Base-by-base conservation (phyloP, 2,113 vertebrate species). In the Hyaena hyaena region DNA sequence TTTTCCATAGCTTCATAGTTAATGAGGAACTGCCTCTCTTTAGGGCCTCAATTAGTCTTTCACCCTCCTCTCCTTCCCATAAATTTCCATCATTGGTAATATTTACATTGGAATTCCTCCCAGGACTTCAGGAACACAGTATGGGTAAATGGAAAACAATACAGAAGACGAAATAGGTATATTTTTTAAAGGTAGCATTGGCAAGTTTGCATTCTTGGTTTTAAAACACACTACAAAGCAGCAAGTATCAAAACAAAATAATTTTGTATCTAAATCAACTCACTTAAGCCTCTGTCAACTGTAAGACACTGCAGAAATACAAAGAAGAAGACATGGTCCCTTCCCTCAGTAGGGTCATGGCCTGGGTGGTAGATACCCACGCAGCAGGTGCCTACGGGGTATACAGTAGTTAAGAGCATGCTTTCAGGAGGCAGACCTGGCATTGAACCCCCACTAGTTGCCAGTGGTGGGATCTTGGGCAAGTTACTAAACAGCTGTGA, bases 21-120 rank as follows among this genome's bases (percentile, higher is more conserved):
- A 61, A 95, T 12, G 93, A 97, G 95, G 97, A 96, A 95, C 98
- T 93, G 96, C 96, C 90, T 88, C 80, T 92, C 94, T 92, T 71
- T 2, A 4, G 80, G 95, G 80, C 86, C 94, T 97, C 97, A 66
- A 85, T 87, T 53, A 43, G 79, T 74, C 97, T 97, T 95, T 93
- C 96, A 94, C 94, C 88, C 93, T 93, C 97, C 93, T 92, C 90
- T 95, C 71, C 90, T 88, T 94, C 90, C 90, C 97, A 71, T 81
- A 33, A 35, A 63, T 97, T 94, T 98, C 97, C 97, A 94, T 88
- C 95, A 1, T 4, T 33, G 94, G 58, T 90, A 94, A 39, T 97
- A 96, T 98, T 98, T 97, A 97, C 69, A 23, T 93, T 98, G 97
- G 98, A 95, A 90, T 48, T 55, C 53, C 82, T 92, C 97, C 97